A percentile compares a stretch with the other conserved stretches of the same genome.
Evolutionary conservation across 2,113 vertebrate genomes (phyloP).

Genomic region (Dolichallabes microphthalmus): DNA sequence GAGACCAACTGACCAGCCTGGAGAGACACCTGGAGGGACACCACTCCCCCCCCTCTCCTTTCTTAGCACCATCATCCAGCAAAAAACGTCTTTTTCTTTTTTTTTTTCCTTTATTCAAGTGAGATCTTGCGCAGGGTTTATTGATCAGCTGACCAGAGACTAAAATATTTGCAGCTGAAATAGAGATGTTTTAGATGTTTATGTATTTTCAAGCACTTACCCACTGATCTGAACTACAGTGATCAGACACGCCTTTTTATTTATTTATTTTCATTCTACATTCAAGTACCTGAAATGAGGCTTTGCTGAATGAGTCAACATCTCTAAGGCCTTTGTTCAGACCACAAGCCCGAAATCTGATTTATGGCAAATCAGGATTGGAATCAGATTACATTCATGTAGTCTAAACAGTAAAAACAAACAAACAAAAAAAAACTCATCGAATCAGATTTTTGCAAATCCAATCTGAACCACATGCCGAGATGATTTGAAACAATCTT

Average conservation of each 20-base stretch:
- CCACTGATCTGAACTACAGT: background rate
- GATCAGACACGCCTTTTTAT: background rate
- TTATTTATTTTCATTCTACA: background rate
- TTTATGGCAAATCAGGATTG: too few species aligned
- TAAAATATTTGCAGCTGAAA: background rate
- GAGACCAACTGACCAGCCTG: slow-evolving; percentile 86
- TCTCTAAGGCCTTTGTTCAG: too few species aligned
- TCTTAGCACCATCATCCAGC: background rate
- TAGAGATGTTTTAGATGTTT: background rate
- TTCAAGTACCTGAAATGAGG: background rate
- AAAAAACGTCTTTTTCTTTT: background rate
- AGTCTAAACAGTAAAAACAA: too few species aligned
- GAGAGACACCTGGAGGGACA: background rate
- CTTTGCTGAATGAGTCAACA: background rate
- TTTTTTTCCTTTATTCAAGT: background rate
- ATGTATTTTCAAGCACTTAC: background rate
- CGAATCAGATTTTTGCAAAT: too few species aligned
- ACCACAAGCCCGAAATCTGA: too few species aligned
- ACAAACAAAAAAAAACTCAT: too few species aligned
- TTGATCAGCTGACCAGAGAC: too few species aligned
- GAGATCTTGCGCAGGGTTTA: background rate
- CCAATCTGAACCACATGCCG: too few species aligned
- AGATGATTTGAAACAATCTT: too few species aligned
- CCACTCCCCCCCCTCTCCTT: background rate
- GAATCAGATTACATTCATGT: too few species aligned